These are phyloP conservation scores for Atrina japonica DNA, from an alignment of 2,888 invertebrate species.

Conservation along the genomic window DNA sequence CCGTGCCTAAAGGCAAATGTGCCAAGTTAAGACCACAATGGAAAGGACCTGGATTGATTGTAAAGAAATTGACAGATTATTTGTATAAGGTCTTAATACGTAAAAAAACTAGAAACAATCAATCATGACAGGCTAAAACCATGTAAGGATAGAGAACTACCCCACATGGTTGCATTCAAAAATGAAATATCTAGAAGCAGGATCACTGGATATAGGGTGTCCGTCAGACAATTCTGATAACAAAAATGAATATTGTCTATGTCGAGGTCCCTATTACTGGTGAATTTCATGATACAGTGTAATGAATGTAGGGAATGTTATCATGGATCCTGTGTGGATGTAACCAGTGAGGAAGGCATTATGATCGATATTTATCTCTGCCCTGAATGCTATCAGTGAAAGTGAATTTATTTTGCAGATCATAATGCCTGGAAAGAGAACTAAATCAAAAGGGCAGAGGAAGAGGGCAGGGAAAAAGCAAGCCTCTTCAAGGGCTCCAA, in stretches of 20 bases:
- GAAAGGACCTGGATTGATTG: slow-evolving; percentile 26
- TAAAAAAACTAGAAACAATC: neutral
- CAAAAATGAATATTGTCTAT: slow-evolving; percentile 5
- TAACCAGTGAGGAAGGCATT: neutral
- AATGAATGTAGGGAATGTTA: slow-evolving; percentile 12
- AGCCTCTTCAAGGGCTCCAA: neutral
- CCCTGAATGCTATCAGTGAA: neutral
- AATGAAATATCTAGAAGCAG: neutral
- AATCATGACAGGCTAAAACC: slow-evolving; percentile 27
- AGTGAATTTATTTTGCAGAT: neutral
- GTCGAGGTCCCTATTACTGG: slow-evolving; percentile 11
- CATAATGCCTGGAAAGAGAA: neutral
- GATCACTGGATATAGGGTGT: neutral
- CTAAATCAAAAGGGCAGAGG: neutral
- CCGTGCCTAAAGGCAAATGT: slow-evolving; percentile 7
- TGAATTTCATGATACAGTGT: slow-evolving; percentile 26
- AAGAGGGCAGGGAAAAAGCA: neutral
- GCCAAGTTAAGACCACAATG: slow-evolving; percentile 15
- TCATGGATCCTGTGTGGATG: slow-evolving; percentile 6
- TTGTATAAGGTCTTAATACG: neutral
- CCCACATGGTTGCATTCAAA: neutral
- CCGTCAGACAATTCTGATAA: neutral
- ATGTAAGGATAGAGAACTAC: slow-evolving; percentile 20
- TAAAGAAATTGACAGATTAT: slow-evolving; percentile 8
- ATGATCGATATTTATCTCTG: neutral